Evolutionary conservation across 2,888 invertebrate genomes (phyloP), one percentile per base, ranked within the genome.

Genomic region (Reticulitermes lucifugus): DNA sequence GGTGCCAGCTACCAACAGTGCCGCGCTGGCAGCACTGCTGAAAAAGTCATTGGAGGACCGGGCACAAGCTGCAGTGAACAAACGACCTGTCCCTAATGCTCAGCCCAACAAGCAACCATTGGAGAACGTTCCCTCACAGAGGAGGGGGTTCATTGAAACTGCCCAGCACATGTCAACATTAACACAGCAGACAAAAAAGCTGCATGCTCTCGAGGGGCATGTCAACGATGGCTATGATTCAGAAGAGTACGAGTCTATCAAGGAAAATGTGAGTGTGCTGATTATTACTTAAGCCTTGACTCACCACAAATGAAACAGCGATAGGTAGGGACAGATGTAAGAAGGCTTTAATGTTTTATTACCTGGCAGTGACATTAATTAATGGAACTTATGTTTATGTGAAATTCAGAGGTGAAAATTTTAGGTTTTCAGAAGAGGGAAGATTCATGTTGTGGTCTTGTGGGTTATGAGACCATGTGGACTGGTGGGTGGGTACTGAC

Each of bases 211-310:
- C 14, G 14, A 73, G 35, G 73, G 41, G 2, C 29, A 73, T 18
- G 6, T 21, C 14, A 25, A 25, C 0, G 55, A 12, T 0, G 79
- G 21, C 22, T 55, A 25, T 51, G 55, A 79, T 3, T 79, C 46
- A 10, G 80, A 80, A 10, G 80, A 80, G 60, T 80, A 80, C 2
- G 80, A 80, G 22, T 80, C 80, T 22, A 60, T 80, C 25, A n/a
- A 60, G 29, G 80, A 80, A 21, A n/a, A 80, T 29, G 80, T 80
- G 55, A 80, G 80, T 80, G 55, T 55, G 18, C 46, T 18, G 55
- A 14, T 55, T 14, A 51, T 3, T 12, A 55, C 2, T 55, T 18
- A 18, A 18, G 51, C 0, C 12, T 14, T 55, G 55, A 18, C 55
- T 5, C 5, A 18, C 55, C 55, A 21, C 4, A 35, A 35, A 35